Percentiles rank a stretch among this genome's conserved stretches.
Evolutionary conservation across 2,797 vertebrate genomes (phyloP).

Genomic region (Chelidonichthys spinosus): DNA sequence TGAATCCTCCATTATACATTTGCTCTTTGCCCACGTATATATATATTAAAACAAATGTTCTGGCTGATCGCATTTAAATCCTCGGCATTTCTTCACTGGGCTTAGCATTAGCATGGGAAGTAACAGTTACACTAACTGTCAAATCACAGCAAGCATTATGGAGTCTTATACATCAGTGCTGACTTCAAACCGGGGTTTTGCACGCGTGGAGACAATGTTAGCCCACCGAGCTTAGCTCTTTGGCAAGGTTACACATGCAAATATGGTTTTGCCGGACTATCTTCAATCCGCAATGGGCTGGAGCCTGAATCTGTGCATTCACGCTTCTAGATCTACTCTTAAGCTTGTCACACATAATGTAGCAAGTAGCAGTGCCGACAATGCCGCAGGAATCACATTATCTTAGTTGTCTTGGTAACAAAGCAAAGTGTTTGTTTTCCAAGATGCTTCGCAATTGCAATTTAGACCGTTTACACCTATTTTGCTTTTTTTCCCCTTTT

Average conservation of each 20-base stretch:
- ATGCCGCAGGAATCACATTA: conserved; percentile 85
- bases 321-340: conserved; percentile 79
- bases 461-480: conserved; percentile 87
- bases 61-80: conserved; percentile 71
- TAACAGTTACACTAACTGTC: conserved; percentile 64
- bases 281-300: conserved; percentile 68
- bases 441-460: conserved; percentile 85
- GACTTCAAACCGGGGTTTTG: conserved; percentile 72
- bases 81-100: conserved; percentile 49
- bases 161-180: conserved; percentile 63
- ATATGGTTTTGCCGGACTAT: conserved; percentile 72
- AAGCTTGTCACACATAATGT: conserved; percentile 83
- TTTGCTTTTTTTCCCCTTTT: conserved; percentile 66
- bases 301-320: conserved; percentile 64
- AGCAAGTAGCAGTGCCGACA: conserved; percentile 77
- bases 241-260: conserved; percentile 75
- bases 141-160: conserved; percentile 73
- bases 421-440: conserved; percentile 89
- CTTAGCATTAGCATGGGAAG: conserved; percentile 58
- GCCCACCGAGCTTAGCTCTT: conserved; percentile 72
- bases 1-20: conserved; percentile 75
- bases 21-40: conserved; percentile 73
- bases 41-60: conserved; percentile 59
- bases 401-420: conserved; percentile 89
- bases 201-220: conserved; percentile 62